phyloP scores from a whole-genome alignment of 2,113 vertebrate species.

The Lipophrys pholis region DNA sequence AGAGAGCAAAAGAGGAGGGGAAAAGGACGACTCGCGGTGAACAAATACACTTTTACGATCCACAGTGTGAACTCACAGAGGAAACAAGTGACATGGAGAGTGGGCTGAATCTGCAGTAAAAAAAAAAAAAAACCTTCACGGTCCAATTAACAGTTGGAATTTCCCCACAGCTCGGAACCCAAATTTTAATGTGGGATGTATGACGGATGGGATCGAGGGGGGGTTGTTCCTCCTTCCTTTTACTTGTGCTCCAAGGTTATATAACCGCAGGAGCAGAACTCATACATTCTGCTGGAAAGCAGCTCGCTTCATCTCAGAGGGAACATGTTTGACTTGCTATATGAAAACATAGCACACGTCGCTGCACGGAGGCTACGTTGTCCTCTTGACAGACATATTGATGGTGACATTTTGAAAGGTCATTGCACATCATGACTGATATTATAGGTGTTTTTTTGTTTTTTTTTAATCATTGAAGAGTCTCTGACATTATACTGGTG shows the following conservation, averaged over 20 bases:
- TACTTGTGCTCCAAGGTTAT: conserved; percentile 53
- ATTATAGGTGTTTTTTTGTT: conserved; percentile 49
- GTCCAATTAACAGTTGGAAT: conserved; percentile 67
- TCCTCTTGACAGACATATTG: conserved; percentile 49
- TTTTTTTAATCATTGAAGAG: conserved; percentile 40
- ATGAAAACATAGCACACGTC: not conserved
- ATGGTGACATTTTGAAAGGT: conserved; percentile 66
- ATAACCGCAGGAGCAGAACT: conserved; percentile 49
- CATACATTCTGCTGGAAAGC: conserved; percentile 17
- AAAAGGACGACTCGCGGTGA: conserved; percentile 12
- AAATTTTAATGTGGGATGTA: conserved; percentile 33
- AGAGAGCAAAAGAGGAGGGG: not conserved
- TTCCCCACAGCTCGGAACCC: conserved; percentile 37
- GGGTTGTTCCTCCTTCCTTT: conserved; percentile 23
- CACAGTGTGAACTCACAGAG: conserved; percentile 28
- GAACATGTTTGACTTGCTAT: not conserved
- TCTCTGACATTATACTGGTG: conserved; percentile 17
- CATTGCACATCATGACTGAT: conserved; percentile 50
- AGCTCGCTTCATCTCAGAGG: conserved; percentile 1
- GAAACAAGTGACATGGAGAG: conserved; percentile 15
- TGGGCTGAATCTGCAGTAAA: conserved; percentile 53
- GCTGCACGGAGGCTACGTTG: not conserved
- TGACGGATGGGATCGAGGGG: not conserved
- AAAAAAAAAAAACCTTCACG: conserved; percentile 53
- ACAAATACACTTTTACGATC: conserved; percentile 14